Evolutionary conservation across 2,888 invertebrate species (phyloP), one percentile per base, ranked within the genome.

Genomic region (Deilephila elpenor): DNA sequence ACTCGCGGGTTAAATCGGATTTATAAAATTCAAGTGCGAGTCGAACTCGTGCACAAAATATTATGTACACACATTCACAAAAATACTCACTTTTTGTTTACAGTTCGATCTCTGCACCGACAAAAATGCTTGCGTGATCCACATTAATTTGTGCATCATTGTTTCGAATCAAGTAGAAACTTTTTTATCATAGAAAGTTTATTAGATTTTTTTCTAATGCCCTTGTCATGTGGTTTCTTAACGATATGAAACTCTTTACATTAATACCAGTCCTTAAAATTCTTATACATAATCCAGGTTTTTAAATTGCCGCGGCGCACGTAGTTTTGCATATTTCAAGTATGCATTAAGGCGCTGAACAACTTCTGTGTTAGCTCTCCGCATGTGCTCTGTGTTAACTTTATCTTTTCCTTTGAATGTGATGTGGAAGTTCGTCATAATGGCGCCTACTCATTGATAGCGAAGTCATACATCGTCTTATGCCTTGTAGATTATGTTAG

Each of bases 251-350:
- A 25, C 25, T 25, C 25, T 25, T 25, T 51, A 71, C 4, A 0
- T 19, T 32, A 61, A 44, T 1, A 4, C 11, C 14, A 14, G 3
- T 2, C 11, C 11, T 44, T 14, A 44, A 44, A 44, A 44, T 14
- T 44, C 14, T 14, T 3, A 44, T 56, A 56, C 19, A 56, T 56
- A n/a, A 56, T n/a, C 19, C n/a, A 56, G 56, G 56, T 56, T 56
- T 56, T 56, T n/a, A n/a, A n/a, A 56, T n/a, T 56, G 17, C n/a
- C 56, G n/a, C n/a, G 80, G 80, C 79, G 84, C 79, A 76, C 75
- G 73, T 60, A 60, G 14, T 79, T 86, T 84, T 83, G 83, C 84
- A 86, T 84, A 84, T 83, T 86, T 83, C 74, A 82, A 75, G 72
- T 61, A 71, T 64, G 74, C 80, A 82, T 79, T 82, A 81, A 77